Evolutionary conservation across 1,140 invertebrate genomes (phyloP), one percentile per base, ranked within the genome.

Genomic region (Temnothorax curvispinosus): DNA sequence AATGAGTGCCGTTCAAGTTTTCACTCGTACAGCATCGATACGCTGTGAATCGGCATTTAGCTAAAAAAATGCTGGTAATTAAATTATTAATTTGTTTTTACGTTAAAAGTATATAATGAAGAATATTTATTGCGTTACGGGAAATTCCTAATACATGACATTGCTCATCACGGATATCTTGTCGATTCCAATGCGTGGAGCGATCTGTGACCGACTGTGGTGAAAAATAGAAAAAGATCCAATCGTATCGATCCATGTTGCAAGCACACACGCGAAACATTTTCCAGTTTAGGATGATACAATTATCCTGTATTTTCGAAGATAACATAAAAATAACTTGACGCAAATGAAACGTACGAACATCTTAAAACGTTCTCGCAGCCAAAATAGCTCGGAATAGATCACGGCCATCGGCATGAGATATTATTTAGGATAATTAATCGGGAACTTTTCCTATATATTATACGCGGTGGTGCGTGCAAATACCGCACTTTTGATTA

Each of bases 91-190:
- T 85, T 71, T 52, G 32, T 85, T 60, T 74, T 35, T 82, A 54
- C 21, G 64, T n/a, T 78, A 65, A 69, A 81, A 81, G n/a, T 44
- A 67, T 81, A 41, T n/a, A n/a, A n/a, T n/a, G n/a, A n/a, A n/a
- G n/a, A n/a, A n/a, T n/a, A n/a, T n/a, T n/a, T n/a, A n/a, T n/a
- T n/a, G n/a, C n/a, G n/a, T n/a, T n/a, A n/a, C n/a, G n/a, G n/a
- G n/a, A n/a, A n/a, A n/a, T n/a, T n/a, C n/a, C 2, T 74, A 58
- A 11, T n/a, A 56, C 35, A 32, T 60, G 27, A 82, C 41, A 72
- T 67, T 6, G 67, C 52, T 72, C 54, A 82, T 82, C 13, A 41
- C 41, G 18, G 58, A 56, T 44, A 69, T 81, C 52, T 74, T 21
- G 11, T 74, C 27, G 54, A 47, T 74, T 74, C 8, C 41, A 38